Evolutionary conservation across 2,888 invertebrate species (phyloP).

Genomic region (Antheraea yamamai): DNA sequence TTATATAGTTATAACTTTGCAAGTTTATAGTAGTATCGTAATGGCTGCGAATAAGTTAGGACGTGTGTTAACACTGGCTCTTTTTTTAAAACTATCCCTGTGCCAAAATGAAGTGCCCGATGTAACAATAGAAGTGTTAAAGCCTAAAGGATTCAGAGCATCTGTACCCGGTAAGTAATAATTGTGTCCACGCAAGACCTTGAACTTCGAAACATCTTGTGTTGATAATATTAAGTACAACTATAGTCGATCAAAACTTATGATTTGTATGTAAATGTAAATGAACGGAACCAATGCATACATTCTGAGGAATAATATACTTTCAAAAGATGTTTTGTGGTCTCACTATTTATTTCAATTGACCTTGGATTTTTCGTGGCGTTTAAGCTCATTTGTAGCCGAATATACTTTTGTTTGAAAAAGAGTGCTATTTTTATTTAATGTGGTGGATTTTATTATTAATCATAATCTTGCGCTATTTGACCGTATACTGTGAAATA

Average conservation of each 20-base stretch:
- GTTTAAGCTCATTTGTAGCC: too few relatives aligned
- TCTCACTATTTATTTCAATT: too few relatives aligned
- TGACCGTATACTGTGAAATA: too few relatives aligned
- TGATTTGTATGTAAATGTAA: background rate
- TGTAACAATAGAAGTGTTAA: conserved; percentile 77
- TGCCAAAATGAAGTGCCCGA: conserved; percentile 59
- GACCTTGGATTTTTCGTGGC: too few relatives aligned
- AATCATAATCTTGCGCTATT: too few relatives aligned
- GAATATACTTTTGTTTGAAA: too few relatives aligned
- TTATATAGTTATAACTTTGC: background rate
- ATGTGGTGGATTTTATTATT: too few relatives aligned
- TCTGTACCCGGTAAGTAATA: conserved; percentile 80
- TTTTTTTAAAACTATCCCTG: conserved; percentile 33
- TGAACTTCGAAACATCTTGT: conserved; percentile 7
- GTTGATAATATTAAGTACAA: background rate
- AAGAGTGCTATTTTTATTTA: too few relatives aligned
- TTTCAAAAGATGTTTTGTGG: too few relatives aligned
- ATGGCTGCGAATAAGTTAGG: conserved; percentile 38
- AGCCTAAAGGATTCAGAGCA: conserved; percentile 81
- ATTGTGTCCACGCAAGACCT: background rate
- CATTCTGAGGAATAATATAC: too few relatives aligned
- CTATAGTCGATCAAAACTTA: background rate
- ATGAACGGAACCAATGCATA: too few relatives aligned
- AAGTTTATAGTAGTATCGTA: conserved; percentile 41
- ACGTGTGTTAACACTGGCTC: conserved; percentile 31